Percentiles rank a stretch among this genome's conserved stretches.
Evolutionary conservation across 2,797 vertebrate genomes (phyloP).

Genomic region (Crocidura indochinensis): DNA sequence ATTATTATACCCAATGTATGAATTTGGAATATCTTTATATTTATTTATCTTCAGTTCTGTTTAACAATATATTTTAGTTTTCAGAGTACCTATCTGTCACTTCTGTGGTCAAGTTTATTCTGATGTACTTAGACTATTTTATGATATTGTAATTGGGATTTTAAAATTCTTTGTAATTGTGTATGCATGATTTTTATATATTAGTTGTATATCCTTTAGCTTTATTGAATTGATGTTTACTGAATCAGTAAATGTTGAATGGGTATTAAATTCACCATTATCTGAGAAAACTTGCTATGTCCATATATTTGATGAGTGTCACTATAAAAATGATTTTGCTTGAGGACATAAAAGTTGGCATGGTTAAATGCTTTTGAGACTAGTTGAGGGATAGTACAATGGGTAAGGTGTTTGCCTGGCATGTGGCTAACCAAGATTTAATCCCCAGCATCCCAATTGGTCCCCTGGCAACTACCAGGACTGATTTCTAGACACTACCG

Average conservation of each 20-base stretch:
- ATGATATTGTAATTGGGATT: background rate
- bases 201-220: background rate
- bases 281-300: conserved; percentile 48
- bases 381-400: too few species aligned
- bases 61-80: background rate
- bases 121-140: background rate
- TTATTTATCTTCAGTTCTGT: background rate
- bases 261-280: conserved; percentile 27
- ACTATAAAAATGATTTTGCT: conserved; percentile 36
- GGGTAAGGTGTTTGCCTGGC: too few species aligned
- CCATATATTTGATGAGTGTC: conserved; percentile 49
- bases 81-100: background rate
- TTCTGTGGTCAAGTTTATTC: background rate
- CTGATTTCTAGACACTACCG: too few species aligned
- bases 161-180: background rate
- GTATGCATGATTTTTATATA: conserved; percentile 38
- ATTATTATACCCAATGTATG: background rate
- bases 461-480: too few species aligned
- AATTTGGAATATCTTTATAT: conserved; percentile 3
- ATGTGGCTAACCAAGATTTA: too few species aligned
- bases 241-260: conserved; percentile 38
- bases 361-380: too few species aligned
- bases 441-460: too few species aligned
- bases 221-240: conserved; percentile 54
- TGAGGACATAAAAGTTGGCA: background rate